Percentiles rank a stretch among this genome's conserved stretches.
phyloP scores from a whole-genome alignment of 2,888 invertebrate genomes.

The Lasioglossum oenotherae region DNA sequence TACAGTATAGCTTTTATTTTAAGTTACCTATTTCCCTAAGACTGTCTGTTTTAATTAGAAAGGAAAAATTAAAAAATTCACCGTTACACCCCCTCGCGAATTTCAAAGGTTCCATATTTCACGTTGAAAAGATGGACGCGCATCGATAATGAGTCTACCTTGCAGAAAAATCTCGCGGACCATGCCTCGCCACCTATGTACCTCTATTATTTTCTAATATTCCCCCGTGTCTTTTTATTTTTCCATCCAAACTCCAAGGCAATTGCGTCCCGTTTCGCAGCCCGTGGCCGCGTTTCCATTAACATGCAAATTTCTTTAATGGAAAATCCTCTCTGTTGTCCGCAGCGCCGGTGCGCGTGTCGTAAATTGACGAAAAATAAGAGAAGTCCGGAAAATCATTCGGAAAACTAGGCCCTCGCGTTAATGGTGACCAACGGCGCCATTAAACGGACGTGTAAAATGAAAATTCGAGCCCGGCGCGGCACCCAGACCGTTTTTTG shows the following conservation, averaged over 20 bases:
- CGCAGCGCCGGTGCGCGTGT: constrained; percentile 38
- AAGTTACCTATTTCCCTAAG: too few species aligned
- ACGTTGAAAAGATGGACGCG: neutral
- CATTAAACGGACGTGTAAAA: constrained; percentile 56
- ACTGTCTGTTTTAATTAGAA: too few species aligned
- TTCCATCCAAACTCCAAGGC: constrained; percentile 26
- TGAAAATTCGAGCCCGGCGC: constrained; percentile 46
- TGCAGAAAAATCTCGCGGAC: neutral
- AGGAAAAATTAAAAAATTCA: too few species aligned
- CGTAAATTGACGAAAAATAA: constrained; percentile 59
- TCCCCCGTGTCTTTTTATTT: neutral
- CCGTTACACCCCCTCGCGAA: too few species aligned
- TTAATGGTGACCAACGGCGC: constrained; percentile 44
- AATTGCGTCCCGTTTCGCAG: constrained; percentile 24
- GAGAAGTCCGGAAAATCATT: constrained; percentile 57
- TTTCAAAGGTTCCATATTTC: neutral
- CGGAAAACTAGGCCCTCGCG: constrained; percentile 31
- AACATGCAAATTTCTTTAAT: constrained; percentile 80
- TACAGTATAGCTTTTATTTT: too few species aligned
- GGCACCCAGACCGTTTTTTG: neutral
- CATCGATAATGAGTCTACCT: neutral
- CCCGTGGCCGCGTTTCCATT: constrained; percentile 68
- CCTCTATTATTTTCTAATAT: neutral
- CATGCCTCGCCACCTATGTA: neutral
- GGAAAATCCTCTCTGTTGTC: constrained; percentile 72